Percentiles rank a stretch among this genome's conserved stretches.
These are phyloP conservation scores for Drosophila melanocephala DNA, from an alignment of 2,888 invertebrate genomes.

Conservation along the genomic window DNA sequence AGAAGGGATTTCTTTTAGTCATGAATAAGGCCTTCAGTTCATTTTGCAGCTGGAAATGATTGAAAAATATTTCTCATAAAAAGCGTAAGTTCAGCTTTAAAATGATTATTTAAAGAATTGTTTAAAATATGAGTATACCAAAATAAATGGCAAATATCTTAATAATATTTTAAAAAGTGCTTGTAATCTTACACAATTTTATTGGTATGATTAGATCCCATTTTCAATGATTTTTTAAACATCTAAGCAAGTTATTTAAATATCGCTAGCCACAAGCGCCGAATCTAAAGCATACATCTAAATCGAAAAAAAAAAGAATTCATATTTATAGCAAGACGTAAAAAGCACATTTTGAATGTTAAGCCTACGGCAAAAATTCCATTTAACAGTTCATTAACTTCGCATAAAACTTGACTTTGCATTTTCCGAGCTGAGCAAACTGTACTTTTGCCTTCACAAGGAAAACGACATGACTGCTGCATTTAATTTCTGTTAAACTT, in stretches of 20 bases:
- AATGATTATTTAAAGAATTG: neutral
- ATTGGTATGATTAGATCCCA: neutral
- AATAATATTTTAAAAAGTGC: neutral
- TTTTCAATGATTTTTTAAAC: neutral
- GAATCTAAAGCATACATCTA: neutral
- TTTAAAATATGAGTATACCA: neutral
- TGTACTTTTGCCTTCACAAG: neutral
- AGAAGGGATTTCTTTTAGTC: conserved; percentile 5
- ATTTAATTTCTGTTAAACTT: conserved; percentile 21
- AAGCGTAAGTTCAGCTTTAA: neutral
- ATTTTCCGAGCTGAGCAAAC: neutral
- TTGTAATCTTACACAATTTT: neutral
- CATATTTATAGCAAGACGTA: neutral
- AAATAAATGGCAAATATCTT: neutral
- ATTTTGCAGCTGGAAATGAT: conserved; percentile 29
- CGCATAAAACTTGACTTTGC: conserved; percentile 5
- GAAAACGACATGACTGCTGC: conserved; percentile 16
- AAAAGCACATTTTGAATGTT: neutral
- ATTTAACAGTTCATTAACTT: conserved; percentile 28
- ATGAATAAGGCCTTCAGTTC: conserved; percentile 27
- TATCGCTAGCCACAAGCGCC: neutral
- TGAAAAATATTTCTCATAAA: neutral
- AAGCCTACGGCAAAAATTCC: neutral
- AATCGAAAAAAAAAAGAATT: neutral
- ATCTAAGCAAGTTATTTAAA: neutral